Evolutionary conservation across 2,113 vertebrate genomes (phyloP).

Genomic region (Cynopterus brachyotis): DNA sequence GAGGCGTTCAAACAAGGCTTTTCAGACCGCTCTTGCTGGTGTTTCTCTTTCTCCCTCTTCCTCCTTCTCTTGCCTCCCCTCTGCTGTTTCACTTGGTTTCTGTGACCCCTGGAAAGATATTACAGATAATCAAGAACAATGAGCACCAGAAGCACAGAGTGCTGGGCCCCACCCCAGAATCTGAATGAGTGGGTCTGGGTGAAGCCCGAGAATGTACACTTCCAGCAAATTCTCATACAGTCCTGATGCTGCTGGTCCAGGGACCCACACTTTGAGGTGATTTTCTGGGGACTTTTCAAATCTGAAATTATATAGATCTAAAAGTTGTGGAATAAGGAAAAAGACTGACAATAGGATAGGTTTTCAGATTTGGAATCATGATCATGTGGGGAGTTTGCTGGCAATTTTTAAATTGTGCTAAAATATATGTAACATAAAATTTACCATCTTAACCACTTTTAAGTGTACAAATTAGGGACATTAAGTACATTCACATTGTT

Average conservation of each 20-base stretch:
- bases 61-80: too few relatives aligned
- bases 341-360: background rate
- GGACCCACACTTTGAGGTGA: background rate
- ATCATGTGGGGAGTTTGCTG: background rate
- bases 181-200: background rate
- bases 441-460: background rate
- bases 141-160: background rate
- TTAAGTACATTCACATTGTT: background rate
- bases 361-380: background rate
- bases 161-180: too few relatives aligned
- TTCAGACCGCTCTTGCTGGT: background rate
- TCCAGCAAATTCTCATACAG: too few relatives aligned
- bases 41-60: background rate
- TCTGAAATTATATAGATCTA: background rate
- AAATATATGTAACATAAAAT: background rate
- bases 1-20: background rate
- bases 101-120: background rate
- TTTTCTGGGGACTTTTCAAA: background rate
- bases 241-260: background rate
- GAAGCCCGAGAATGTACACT: background rate
- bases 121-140: background rate
- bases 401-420: background rate
- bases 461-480: background rate
- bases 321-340: background rate
- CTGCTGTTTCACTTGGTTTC: background rate